These are phyloP conservation scores for Mellilla xanthometata DNA, from an alignment of 2,888 invertebrate genomes.

Conservation along the genomic window DNA sequence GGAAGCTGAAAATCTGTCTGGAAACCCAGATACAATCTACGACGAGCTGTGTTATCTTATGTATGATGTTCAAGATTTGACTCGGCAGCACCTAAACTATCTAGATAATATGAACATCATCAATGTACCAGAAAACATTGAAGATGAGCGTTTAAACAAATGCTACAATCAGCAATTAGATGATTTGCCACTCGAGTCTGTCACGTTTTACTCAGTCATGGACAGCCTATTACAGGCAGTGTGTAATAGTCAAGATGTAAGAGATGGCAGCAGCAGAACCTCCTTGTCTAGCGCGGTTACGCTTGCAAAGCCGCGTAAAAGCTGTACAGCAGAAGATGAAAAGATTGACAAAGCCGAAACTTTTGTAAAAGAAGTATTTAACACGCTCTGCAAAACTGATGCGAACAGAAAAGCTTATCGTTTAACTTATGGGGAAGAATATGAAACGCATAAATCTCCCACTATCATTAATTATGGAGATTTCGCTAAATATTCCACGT, in stretches of 20 bases:
- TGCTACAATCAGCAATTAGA: conserved; percentile 46
- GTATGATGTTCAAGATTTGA: conserved; percentile 79
- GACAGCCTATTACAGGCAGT: conserved; percentile 59
- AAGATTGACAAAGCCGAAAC: conserved; percentile 51
- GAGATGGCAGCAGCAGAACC: conserved; percentile 40
- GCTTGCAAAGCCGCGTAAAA: conserved; percentile 31
- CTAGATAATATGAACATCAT: conserved; percentile 70
- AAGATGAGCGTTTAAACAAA: conserved; percentile 34
- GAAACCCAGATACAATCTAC: conserved; percentile 67
- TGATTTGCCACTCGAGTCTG: conserved; percentile 60
- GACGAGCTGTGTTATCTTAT: conserved; percentile 75
- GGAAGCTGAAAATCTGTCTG: conserved; percentile 50
- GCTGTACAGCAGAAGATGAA: conserved; percentile 31
- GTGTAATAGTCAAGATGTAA: conserved; percentile 35
- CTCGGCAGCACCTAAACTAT: conserved; percentile 71
- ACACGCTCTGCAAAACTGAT: conserved; percentile 54
- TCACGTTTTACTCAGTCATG: conserved; percentile 59
- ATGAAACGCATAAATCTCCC: conserved; percentile 61
- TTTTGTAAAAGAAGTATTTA: conserved; percentile 57
- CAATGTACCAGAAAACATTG: conserved; percentile 45
- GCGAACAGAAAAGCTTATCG: conserved; percentile 54
- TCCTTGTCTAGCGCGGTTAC: conserved; percentile 43
- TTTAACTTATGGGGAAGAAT: conserved; percentile 64
- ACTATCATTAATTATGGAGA: conserved; percentile 63
- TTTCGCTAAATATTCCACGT: conserved; percentile 56